phyloP scores from a whole-genome alignment of 37 sponge, comb jelly and placozoan genomes.

The Aplysina aerophoba region DNA sequence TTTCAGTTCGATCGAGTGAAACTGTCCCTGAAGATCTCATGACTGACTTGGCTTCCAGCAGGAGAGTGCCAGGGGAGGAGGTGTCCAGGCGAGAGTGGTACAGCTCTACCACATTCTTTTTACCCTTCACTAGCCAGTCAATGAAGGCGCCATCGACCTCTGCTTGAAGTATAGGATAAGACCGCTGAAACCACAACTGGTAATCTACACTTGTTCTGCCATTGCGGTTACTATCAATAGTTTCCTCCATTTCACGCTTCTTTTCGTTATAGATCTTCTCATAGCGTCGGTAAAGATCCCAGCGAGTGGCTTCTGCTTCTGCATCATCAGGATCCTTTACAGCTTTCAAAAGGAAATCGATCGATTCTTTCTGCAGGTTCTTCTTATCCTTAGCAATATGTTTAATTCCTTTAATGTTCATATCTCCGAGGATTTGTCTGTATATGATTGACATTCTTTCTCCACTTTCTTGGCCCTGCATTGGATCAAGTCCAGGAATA shows the following conservation, averaged over 20 bases:
- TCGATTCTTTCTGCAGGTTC: slow-evolving; percentile 9
- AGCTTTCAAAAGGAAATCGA: slow-evolving; percentile 12
- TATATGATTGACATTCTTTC: slow-evolving; percentile 55
- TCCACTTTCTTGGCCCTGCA: slow-evolving; percentile 49
- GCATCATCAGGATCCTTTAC: slow-evolving; percentile 46
- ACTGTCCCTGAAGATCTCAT: slow-evolving; percentile 48
- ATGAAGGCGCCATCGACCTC: slow-evolving; percentile 68
- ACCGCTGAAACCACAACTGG: slow-evolving; percentile 64
- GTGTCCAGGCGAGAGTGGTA: slow-evolving; percentile 43
- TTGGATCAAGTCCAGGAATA: slow-evolving; percentile 44
- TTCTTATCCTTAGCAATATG: neutral
- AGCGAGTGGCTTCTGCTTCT: slow-evolving; percentile 10
- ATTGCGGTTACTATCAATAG: slow-evolving; percentile 36
- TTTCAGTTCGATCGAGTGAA: slow-evolving; percentile 61
- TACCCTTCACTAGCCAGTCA: slow-evolving; percentile 59
- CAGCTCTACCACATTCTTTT: slow-evolving; percentile 56
- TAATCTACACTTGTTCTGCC: slow-evolving; percentile 10
- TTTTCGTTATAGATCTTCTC: slow-evolving; percentile 46
- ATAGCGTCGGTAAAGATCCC: slow-evolving; percentile 38
- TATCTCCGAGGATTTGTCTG: slow-evolving; percentile 33
- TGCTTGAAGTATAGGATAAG: slow-evolving; percentile 46
- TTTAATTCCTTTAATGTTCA: slow-evolving; percentile 22
- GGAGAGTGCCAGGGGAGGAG: slow-evolving; percentile 29
- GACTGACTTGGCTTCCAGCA: slow-evolving; percentile 47
- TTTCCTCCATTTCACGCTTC: slow-evolving; percentile 56